Base-by-base conservation (phyloP, 1,140 invertebrate species). In the Hyphantria cunea region DNA sequence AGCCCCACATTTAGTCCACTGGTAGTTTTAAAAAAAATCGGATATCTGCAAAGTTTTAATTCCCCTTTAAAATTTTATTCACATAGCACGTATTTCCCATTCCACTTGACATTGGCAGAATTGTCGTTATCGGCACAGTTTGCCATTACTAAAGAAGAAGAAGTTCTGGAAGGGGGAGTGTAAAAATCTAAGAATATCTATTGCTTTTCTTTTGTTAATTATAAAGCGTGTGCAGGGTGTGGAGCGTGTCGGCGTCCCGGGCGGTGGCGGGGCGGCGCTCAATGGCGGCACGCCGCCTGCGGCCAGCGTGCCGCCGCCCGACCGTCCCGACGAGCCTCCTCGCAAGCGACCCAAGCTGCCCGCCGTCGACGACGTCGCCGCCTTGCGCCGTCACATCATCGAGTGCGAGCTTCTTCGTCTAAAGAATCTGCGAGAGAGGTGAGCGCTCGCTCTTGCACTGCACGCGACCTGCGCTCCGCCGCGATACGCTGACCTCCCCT, bases 361-460 rank as follows among this genome's bases (percentile, higher is more conserved):
- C 37, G 55, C 63, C 14, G n/a, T n/a, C n/a, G 71, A 72, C 47
- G 84, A 84, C 48, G 68, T 63, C 8, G 59, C 74, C 14, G 69
- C 79, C 41, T 70, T 86, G 50, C 81, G 86, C 25, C 73, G 74
- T 47, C 81, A 80, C 37, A 70, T 86, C 37, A 78, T 89, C 64
- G 86, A 89, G 51, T 76, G 74, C 50, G 80, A 89, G 67, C 64
- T 83, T 33, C 73, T 80, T 42, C 79, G 82, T 0, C 64, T 85
- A 70, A 82, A 76, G 63, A 76, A 56, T 15, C 55, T 89, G 15
- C 76, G 82, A 0, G 86, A 89, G 13, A 79, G 82, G 82, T 86
- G 42, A 80, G 73, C 15, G 37, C 17, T 37, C 12, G 17, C n/a
- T 11, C 6, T 7, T 10, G 8, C 9, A 0, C n/a, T 7, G 39